Base-by-base conservation (phyloP, 2,113 vertebrate genomes). In the Poecilia latipinna region DNA sequence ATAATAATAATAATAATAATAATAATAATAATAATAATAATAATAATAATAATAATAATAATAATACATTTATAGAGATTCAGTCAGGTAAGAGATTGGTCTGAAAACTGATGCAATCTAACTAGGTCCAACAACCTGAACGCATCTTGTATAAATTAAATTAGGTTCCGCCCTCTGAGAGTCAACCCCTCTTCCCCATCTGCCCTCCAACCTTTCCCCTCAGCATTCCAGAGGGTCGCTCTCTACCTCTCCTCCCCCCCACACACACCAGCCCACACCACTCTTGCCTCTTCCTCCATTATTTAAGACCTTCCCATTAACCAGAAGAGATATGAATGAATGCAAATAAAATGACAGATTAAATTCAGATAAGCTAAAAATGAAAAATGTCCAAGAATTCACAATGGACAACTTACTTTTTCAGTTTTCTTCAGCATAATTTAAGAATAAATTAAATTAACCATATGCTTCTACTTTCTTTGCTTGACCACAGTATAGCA, bases 111-210 rank as follows among this genome's bases (percentile, higher is more conserved):
- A 6, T 7, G 2, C 28, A 29, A 17, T 4, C 15, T 31, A 22
- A 12, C 62, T 8, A 22, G 24, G 75, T n/a, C 57, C 61, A 17
- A 28, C 3, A 35, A 29, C 71, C 0, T 78, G 82, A 88, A 91
- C 37, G 79, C 77, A 88, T 35, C 88, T 87, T 61, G 35, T 70
- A 37, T 42, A 76, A 61, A 44, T 37, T 42, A 76, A 61, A 37
- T 37, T 8, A 69, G 42, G 61, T 61, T 61, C 68, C 85, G 54
- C 83, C 85, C 72, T 24, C 65, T 68, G 82, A 85, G 83, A 88
- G 68, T 60, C 72, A 31, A 33, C 24, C 44, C 73, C 73, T 75
- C 54, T 77, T 10, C 35, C 35, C 35, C 32, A 33, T 7, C 35
- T 7, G 6, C 8, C 35, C 35, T 37, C 35, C 35, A 11, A 10